Evolutionary conservation across 2,113 vertebrate genomes (phyloP).

Genomic region (Jaculus jaculus): DNA sequence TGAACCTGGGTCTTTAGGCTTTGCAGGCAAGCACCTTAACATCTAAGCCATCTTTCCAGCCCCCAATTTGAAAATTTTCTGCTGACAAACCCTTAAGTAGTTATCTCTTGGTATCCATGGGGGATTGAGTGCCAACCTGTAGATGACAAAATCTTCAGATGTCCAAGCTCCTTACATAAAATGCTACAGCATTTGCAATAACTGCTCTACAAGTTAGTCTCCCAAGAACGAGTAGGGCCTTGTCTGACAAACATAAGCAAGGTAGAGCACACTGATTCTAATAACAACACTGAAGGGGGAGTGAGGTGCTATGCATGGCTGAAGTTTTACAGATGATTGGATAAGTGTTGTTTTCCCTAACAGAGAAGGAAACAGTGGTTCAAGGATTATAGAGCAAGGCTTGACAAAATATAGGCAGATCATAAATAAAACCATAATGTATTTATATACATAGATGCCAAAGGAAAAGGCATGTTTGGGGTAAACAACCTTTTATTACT

Average conservation of each 20-base stretch:
- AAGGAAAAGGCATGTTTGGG: neutral
- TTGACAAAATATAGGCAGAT: neutral
- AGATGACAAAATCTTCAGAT: neutral
- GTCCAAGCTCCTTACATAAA: neutral
- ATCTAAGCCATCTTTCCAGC: too few relatives aligned
- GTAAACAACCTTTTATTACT: neutral
- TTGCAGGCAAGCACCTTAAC: too few relatives aligned
- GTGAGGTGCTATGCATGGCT: neutral
- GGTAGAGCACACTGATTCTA: neutral
- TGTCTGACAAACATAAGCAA: neutral
- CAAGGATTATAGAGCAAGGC: neutral
- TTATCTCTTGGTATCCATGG: neutral
- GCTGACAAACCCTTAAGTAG: neutral
- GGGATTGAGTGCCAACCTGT: neutral
- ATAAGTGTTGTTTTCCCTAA: neutral
- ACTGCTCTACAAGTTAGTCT: neutral
- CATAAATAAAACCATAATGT: too few relatives aligned
- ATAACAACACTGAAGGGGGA: too few relatives aligned
- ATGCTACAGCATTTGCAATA: neutral
- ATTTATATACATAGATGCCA: neutral
- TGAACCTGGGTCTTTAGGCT: too few relatives aligned
- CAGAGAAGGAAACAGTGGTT: conserved; percentile 11
- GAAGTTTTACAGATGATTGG: neutral
- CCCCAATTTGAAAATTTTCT: neutral
- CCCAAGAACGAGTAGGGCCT: neutral